Base-by-base conservation (phyloP, 2,797 vertebrate species). In the Diplodus sargus region DNA sequence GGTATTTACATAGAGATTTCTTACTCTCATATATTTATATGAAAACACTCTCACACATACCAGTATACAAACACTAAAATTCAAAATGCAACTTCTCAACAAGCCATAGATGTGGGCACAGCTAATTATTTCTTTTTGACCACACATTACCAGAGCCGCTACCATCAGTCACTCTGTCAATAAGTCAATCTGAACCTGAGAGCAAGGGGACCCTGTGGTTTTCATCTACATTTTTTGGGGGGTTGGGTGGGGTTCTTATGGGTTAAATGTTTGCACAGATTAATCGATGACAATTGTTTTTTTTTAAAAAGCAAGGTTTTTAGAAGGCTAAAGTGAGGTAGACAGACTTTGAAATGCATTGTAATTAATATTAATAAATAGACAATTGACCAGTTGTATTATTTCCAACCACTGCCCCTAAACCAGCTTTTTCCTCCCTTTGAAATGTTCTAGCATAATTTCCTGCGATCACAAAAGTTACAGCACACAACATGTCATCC, bases 311-410 rank as follows among this genome's bases (percentile, higher is more conserved):
- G 82, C 78, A 90, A 87, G 73, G 68, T 79, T 91, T 71, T 92
- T 86, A 93, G 89, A 92, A 90, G 84, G 86, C 88, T 93, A 90
- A 90, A 91, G 92, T 95, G 95, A 95, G 95, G 95, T 95, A 95
- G 95, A 95, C 92, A 94, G 90, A 94, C 91, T 93, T 94, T 91
- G 82, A 94, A 91, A 92, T 94, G 87, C 89, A 92, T 94, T 90
- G 86, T 90, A 92, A 90, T 92, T 93, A 88, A 88, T 90, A 90
- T 93, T 92, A 93, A 93, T 90, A 93, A 93, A 93, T 93, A 95
- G 85, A 93, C 81, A 90, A 92, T 88, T 93, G 90, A 93, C 92
- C 91, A 89, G 85, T 91, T 93, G 87, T 93, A 88, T 92, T 87
- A 83, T 90, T 91, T 93, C 87, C 88, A 89, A 92, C 92, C 91